Evolutionary conservation across 2,797 vertebrate species (phyloP).

Genomic region (Enteromius anoplus): DNA sequence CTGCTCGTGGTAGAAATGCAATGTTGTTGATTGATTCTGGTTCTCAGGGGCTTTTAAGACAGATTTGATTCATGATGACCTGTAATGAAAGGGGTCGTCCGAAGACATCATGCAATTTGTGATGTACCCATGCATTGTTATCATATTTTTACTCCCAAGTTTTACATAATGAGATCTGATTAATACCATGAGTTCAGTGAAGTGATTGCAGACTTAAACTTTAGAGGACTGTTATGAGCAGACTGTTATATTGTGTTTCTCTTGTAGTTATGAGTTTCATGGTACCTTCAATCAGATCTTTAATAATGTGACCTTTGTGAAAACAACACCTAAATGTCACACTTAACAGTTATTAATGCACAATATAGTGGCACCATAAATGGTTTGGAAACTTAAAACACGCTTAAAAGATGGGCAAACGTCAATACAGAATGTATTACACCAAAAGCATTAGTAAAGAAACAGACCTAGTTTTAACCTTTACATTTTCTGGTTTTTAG

Average conservation of each 20-base stretch:
- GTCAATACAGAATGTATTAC: not conserved
- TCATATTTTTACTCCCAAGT: not conserved
- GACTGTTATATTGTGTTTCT: not conserved
- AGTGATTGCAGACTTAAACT: slow-evolving; percentile 26
- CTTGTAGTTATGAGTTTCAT: slow-evolving; percentile 8
- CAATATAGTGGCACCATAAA: not conserved
- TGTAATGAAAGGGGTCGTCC: not conserved
- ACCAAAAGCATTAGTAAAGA: not conserved
- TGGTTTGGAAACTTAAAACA: not conserved
- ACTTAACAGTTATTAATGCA: slow-evolving; percentile 1
- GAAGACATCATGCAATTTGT: not conserved
- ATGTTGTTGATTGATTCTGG: slow-evolving; percentile 25
- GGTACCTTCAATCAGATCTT: slow-evolving; percentile 13
- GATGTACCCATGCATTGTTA: slow-evolving; percentile 1
- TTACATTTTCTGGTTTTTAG: not conserved
- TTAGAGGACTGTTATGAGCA: slow-evolving; percentile 13
- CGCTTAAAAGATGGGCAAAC: not conserved
- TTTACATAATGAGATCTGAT: slow-evolving; percentile 29
- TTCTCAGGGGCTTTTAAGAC: not conserved
- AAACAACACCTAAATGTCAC: not conserved
- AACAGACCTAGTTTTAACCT: not conserved
- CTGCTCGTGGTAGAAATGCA: slow-evolving; percentile 22
- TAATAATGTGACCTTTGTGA: slow-evolving; percentile 14
- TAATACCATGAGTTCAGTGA: slow-evolving; percentile 14
- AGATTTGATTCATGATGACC: slow-evolving; percentile 12